Evolutionary conservation across 2,113 vertebrate genomes (phyloP), one percentile per base, ranked within the genome.

Genomic region (Cyprinodon tularosa): DNA sequence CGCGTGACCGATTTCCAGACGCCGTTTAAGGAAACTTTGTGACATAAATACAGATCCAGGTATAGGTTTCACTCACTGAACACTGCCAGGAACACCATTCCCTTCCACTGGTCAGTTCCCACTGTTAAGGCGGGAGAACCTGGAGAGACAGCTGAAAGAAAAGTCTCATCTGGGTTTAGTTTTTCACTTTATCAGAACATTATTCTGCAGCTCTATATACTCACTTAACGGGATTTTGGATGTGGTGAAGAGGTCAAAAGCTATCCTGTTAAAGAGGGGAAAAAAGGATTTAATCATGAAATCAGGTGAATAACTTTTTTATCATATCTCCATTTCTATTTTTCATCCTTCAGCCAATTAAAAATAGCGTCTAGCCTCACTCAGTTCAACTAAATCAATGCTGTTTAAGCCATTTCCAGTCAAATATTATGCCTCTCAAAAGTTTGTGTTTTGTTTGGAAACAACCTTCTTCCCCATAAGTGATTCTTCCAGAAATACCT

Each of bases 61-160:
- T 80, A 68, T 68, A 59, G 65, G 39, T 10, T 3, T 36, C 48
- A 62, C 80, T 85, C 78, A 81, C 75, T 53, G 20, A 72, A 29
- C 13, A 50, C 0, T 0, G 3, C 45, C 0, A 63, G 12, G 0
- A 70, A 12, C 0, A 9, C 0, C 1, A 29, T 14, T n/a, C 0
- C 15, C 44, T 3, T 13, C 68, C 17, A 14, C 47, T 0, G 29
- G 29, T 29, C 29, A 29, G 29, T 29, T 29, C 29, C 29, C 29
- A 29, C 29, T 29, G 29, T 29, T 29, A 29, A 29, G 29, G 29
- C 2, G 29, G 29, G 29, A 29, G 29, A 29, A 29, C 29, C 29
- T 29, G 29, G 29, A 29, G 29, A 29, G 36, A 39, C 1, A 61
- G 61, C 40, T 37, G 17, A 17, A n/a, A 9, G 4, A n/a, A 36